These are phyloP conservation scores for Petrolisthes manimaculis DNA, from an alignment of 2,888 invertebrate species.

Conservation along the genomic window DNA sequence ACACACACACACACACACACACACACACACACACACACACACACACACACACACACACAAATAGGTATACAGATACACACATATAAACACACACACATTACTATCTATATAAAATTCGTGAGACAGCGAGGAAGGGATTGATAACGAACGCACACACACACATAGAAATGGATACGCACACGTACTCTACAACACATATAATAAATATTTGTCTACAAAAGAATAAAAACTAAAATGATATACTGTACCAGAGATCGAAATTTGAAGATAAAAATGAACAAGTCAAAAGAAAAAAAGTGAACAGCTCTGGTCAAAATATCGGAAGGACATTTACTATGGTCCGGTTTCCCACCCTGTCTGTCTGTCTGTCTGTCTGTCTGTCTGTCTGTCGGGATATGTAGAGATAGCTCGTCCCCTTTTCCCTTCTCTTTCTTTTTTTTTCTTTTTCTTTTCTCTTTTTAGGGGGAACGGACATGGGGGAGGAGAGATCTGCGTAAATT, in stretches of 20 bases:
- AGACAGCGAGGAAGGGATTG: too few relatives aligned
- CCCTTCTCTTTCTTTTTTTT: constrained; percentile 6
- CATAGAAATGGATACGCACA: background rate
- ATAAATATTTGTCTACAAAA: background rate
- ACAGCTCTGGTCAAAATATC: too few relatives aligned
- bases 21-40: too few relatives aligned
- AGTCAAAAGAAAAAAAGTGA: background rate
- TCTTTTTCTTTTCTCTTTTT: constrained; percentile 12
- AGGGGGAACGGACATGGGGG: constrained; percentile 19
- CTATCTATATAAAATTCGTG: too few relatives aligned
- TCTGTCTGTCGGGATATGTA: background rate
- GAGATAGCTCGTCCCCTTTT: background rate
- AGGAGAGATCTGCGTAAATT: constrained; percentile 12
- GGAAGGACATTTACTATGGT: too few relatives aligned
- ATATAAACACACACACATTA: too few relatives aligned
- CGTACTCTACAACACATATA: background rate
- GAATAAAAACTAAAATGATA: background rate
- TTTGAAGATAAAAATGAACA: background rate
- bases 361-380: background rate
- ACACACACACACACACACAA: background rate
- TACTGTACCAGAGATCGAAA: background rate
- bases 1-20: too few relatives aligned
- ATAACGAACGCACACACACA: too few relatives aligned
- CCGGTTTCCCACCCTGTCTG: too few relatives aligned
- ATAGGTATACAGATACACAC: background rate